Evolutionary conservation across 2,797 vertebrate species (phyloP).

Genomic region (Eurystomus glaucurus): DNA sequence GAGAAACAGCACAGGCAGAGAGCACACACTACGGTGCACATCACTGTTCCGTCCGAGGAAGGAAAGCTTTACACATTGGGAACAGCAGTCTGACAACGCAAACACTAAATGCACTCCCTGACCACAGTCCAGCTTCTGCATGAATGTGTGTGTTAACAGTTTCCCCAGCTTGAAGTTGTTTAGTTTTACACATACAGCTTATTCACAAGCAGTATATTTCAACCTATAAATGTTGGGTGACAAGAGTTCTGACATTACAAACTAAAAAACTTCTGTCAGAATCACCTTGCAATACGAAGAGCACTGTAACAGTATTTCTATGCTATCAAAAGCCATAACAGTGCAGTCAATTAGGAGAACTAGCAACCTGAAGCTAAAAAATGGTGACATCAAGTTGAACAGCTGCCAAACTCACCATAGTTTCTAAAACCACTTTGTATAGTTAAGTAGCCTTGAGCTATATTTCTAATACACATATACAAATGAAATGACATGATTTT

Average conservation of each 20-base stretch:
- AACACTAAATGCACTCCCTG: not conserved
- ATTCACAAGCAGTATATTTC: not conserved
- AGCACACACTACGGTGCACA: not conserved
- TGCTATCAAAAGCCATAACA: accelerated
- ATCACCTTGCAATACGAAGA: not conserved
- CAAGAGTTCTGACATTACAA: not conserved
- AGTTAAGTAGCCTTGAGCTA: not conserved
- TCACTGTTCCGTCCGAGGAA: not conserved
- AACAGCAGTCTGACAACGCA: not conserved
- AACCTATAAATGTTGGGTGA: not conserved
- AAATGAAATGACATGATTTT: not conserved
- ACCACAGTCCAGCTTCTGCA: not conserved
- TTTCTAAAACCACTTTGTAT: not conserved
- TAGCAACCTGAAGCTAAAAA: not conserved
- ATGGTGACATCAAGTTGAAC: not conserved
- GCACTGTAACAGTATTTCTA: not conserved
- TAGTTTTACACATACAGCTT: not conserved
- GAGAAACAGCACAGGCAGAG: not conserved
- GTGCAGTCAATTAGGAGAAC: not conserved
- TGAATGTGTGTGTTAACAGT: not conserved
- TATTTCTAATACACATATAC: not conserved
- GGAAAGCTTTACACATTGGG: not conserved
- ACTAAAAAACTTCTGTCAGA: not conserved
- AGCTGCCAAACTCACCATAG: not conserved
- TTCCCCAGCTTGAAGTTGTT: not conserved